Evolutionary conservation across 2,113 vertebrate species (phyloP).

Genomic region (Gallinago media): DNA sequence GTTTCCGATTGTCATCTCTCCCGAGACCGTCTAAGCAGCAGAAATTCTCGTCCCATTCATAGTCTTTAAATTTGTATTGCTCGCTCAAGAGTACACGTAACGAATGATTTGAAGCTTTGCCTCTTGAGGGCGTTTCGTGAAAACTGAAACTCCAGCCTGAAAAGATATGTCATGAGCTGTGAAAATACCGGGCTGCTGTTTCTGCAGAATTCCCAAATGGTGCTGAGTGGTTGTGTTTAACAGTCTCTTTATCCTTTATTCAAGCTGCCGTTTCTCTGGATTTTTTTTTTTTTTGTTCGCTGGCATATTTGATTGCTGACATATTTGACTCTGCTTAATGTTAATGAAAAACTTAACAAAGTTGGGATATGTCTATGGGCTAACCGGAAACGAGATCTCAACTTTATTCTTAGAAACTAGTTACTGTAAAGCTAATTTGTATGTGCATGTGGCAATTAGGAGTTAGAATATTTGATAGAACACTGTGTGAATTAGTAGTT

Average conservation of each 20-base stretch:
- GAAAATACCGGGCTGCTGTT: constrained; percentile 25
- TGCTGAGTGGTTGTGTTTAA: constrained; percentile 34
- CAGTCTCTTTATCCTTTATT: constrained; percentile 2
- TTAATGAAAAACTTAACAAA: background rate
- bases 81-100: background rate
- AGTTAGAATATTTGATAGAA: background rate
- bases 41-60: background rate
- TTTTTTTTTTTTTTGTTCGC: background rate
- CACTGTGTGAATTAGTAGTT: background rate
- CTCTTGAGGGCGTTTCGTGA: constrained; percentile 53
- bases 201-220: constrained; percentile 26
- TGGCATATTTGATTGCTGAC: background rate
- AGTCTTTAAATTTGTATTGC: background rate
- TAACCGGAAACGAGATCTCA: background rate
- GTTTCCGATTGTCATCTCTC: rapidly evolving
- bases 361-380: background rate
- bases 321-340: background rate
- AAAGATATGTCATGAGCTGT: constrained; percentile 1
- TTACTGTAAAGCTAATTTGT: background rate
- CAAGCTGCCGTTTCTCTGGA: background rate
- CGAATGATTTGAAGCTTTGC: background rate
- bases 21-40: rapidly evolving
- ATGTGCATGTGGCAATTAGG: background rate
- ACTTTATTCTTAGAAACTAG: background rate
- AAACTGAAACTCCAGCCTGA: background rate